A percentile compares a stretch with the other conserved stretches of the same genome.
These are phyloP conservation scores for Xenopus tropicalis DNA, from an alignment of 2,113 vertebrate genomes.

Conservation along the genomic window DNA sequence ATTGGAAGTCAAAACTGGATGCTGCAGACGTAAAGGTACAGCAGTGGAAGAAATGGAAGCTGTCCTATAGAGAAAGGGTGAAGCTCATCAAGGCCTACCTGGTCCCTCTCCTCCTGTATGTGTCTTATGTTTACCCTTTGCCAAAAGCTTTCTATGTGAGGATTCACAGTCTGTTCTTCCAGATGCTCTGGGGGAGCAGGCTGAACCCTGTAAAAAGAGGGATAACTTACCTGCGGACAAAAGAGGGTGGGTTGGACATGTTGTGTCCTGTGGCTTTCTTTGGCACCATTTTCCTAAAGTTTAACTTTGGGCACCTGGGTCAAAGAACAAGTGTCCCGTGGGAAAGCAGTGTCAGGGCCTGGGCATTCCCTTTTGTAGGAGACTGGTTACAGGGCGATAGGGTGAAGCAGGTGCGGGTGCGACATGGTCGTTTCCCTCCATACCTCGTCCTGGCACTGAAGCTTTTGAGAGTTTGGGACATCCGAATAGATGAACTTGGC, in stretches of 20 bases:
- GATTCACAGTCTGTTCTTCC: not conserved
- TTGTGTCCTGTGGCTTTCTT: not conserved
- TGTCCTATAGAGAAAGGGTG: not conserved
- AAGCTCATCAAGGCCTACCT: not conserved
- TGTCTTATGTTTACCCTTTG: not conserved
- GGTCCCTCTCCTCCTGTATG: not conserved
- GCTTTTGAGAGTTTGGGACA: not conserved
- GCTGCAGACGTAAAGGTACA: not conserved
- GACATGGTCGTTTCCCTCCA: not conserved
- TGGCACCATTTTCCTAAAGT: not conserved
- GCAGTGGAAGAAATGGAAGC: not conserved
- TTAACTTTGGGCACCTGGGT: not conserved
- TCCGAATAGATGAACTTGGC: not conserved
- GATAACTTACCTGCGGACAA: not conserved
- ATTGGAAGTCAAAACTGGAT: conserved; percentile 1
- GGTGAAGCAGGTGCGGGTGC: no score
- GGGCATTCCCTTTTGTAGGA: not conserved
- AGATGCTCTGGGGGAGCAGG: not conserved
- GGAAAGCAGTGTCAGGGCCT: no score
- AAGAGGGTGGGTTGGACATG: conserved; percentile 4
- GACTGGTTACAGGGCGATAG: not conserved
- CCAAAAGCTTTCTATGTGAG: not conserved
- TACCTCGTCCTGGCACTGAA: not conserved
- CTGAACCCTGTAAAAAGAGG: not conserved
- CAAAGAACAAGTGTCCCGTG: not conserved